Conservation (phyloP, 2,113 vertebrate genomes). For the Proteles cristata region DNA sequence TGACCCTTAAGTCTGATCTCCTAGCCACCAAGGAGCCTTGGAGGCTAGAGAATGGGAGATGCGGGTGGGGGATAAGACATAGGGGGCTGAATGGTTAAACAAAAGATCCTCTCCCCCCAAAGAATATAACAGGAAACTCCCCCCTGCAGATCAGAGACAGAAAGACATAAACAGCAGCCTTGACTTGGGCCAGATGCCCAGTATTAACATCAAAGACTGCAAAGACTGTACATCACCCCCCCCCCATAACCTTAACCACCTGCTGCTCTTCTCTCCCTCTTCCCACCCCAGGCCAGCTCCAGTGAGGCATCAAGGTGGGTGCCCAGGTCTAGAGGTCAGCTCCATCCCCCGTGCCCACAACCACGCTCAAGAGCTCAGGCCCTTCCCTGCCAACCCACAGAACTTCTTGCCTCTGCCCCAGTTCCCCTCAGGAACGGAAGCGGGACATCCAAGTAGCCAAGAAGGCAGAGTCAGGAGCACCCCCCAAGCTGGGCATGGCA, state of each 20-base stretch:
- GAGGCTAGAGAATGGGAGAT: not conserved
- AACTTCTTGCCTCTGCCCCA: not conserved
- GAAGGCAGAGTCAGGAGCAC: slow-evolving; percentile 27
- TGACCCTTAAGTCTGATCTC: not conserved
- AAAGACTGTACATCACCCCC: not conserved
- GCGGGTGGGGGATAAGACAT: not conserved
- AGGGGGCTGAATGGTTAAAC: slow-evolving; percentile 59
- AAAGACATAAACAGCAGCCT: slow-evolving; percentile 78
- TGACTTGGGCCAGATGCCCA: slow-evolving; percentile 76
- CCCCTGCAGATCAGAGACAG: slow-evolving; percentile 74
- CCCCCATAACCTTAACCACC: slow-evolving; percentile 63
- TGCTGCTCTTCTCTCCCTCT: slow-evolving; percentile 48
- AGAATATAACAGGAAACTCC: slow-evolving; percentile 77
- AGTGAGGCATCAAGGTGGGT: not conserved
- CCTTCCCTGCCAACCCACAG: not conserved
- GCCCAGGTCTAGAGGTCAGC: slow-evolving; percentile 15
- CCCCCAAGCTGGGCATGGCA: slow-evolving; percentile 48
- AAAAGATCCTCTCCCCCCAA: slow-evolving; percentile 65
- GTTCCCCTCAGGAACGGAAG: not conserved
- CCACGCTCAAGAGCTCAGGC: not conserved
- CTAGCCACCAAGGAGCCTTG: not conserved
- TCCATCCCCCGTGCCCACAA: not conserved
- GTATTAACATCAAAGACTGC: slow-evolving; percentile 74
- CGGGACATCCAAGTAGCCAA: not conserved
- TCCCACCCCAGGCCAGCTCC: not conserved